A percentile compares a stretch with the other conserved stretches of the same genome.
These are phyloP conservation scores for Triops longicaudatus DNA, from an alignment of 1,140 invertebrate species.

Conservation along the genomic window DNA sequence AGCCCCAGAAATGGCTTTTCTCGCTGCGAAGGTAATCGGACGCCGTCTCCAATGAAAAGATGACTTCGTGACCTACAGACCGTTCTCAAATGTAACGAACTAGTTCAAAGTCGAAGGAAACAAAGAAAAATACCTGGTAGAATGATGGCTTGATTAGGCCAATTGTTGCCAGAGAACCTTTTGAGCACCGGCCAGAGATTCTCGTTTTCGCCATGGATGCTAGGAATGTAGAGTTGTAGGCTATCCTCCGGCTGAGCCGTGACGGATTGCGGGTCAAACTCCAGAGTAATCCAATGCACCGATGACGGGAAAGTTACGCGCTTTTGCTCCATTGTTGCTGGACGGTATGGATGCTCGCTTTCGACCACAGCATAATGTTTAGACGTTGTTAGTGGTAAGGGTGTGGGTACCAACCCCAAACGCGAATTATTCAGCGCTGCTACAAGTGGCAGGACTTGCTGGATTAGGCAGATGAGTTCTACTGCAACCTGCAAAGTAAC, in stretches of 20 bases:
- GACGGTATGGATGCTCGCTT: conserved; percentile 94
- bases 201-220: conserved; percentile 30
- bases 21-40: conserved; percentile 92
- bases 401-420: conserved; percentile 29
- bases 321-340: conserved; percentile 76
- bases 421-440: conserved; percentile 62
- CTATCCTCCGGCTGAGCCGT: conserved; percentile 91
- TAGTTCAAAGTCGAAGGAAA: neutral
- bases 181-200: conserved; percentile 62
- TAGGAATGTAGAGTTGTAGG: conserved; percentile 75
- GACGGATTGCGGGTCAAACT: conserved; percentile 85
- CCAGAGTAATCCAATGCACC: conserved; percentile 84
- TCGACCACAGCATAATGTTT: conserved; percentile 82
- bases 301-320: conserved; percentile 75
- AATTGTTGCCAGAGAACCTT: conserved; percentile 63
- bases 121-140: conserved; percentile 55
- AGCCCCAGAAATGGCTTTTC: conserved; percentile 72
- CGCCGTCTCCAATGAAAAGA: conserved; percentile 90
- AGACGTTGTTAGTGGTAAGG: conserved; percentile 22
- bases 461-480: conserved; percentile 78
- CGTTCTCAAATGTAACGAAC: neutral
- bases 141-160: conserved; percentile 77
- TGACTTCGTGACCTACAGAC: conserved; percentile 72
- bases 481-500: conserved; percentile 62
- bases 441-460: conserved; percentile 82